A percentile compares a stretch with the other conserved stretches of the same genome.
phyloP scores from a whole-genome alignment of 30 jellyfish, hydroid and myxozoan genomes.

The Nemopilema nomurai region DNA sequence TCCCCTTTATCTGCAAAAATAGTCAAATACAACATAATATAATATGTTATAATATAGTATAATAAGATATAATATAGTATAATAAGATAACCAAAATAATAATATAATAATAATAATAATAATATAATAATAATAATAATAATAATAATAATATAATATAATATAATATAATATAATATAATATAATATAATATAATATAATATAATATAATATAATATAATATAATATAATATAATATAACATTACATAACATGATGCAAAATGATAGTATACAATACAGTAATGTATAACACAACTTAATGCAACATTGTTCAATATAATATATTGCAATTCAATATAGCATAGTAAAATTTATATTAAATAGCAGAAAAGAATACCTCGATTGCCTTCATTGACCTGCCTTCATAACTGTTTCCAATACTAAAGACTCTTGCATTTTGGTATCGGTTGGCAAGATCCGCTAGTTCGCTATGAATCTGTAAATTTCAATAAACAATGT shows the following conservation, averaged over 20 bases:
- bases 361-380: conserved; percentile 30
- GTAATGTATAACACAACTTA: background rate
- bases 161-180: background rate
- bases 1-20: conserved; percentile 58
- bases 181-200: too few relatives aligned
- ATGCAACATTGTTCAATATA: too few relatives aligned
- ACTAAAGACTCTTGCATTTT: conserved; percentile 67
- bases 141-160: background rate
- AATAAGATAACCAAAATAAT: too few relatives aligned
- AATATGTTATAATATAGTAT: background rate
- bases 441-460: conserved; percentile 59
- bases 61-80: background rate
- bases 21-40: background rate
- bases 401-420: conserved; percentile 84
- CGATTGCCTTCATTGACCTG: conserved; percentile 63
- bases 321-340: background rate
- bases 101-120: background rate
- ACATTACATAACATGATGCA: background rate
- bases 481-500: background rate
- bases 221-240: background rate
- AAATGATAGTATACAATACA: background rate
- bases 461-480: conserved; percentile 72
- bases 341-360: background rate
- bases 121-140: background rate
- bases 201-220: too few relatives aligned